Conservation (phyloP, 2,113 vertebrate genomes). For the Albula goreensis region DNA sequence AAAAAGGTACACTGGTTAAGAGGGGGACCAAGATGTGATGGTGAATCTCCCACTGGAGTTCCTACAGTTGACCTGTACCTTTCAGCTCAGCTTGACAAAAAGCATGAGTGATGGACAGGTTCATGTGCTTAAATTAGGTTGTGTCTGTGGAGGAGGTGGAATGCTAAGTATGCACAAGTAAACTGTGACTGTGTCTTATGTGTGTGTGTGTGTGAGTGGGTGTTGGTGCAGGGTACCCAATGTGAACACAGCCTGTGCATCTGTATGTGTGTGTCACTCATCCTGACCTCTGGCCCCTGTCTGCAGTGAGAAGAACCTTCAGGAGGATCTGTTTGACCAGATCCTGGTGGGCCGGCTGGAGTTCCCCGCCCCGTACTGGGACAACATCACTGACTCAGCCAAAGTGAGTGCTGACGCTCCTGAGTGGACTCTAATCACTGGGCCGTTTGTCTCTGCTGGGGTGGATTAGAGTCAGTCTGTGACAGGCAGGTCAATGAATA, state of each 20-base stretch:
- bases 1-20: no score
- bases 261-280: background rate
- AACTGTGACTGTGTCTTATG: background rate
- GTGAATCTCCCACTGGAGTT: no score
- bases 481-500: background rate
- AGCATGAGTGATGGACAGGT: no score
- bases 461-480: background rate
- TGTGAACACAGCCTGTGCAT: no score
- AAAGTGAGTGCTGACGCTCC: conserved; percentile 70
- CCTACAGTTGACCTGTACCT: no score
- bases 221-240: background rate
- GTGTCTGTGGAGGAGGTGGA: no score
- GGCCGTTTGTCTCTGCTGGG: background rate
- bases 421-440: background rate
- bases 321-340: conserved; percentile 97
- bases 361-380: conserved; percentile 97
- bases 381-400: conserved; percentile 87
- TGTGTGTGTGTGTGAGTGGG: background rate
- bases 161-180: no score
- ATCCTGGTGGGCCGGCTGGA: conserved; percentile 92
- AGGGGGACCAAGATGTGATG: no score
- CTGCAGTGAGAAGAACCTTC: conserved; percentile 90
- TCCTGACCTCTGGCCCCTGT: background rate
- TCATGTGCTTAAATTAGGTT: no score
- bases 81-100: no score